These are phyloP conservation scores for Chironomus tentans DNA, from an alignment of 2,888 invertebrate species.

Conservation along the genomic window DNA sequence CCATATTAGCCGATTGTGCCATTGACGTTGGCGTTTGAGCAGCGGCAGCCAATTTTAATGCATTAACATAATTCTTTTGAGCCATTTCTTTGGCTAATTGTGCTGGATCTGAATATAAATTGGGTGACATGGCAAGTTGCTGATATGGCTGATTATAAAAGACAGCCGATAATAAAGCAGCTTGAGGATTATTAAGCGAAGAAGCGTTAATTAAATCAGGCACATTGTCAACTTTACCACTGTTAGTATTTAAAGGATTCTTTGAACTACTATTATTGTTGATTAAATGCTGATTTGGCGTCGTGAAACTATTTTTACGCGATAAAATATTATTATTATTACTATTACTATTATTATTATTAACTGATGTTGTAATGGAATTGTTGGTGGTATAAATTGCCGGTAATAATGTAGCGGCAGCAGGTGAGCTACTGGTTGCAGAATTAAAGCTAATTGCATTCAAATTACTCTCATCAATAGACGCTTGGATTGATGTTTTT, in stretches of 20 bases:
- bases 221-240: slow-evolving; percentile 19
- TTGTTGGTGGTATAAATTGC: slow-evolving; percentile 22
- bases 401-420: slow-evolving; percentile 13
- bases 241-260: slow-evolving; percentile 7
- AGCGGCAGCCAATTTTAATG: slow-evolving; percentile 53
- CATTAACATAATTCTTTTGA: slow-evolving; percentile 73
- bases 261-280: slow-evolving; percentile 19
- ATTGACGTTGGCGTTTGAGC: slow-evolving; percentile 29
- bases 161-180: slow-evolving; percentile 11
- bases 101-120: slow-evolving; percentile 48
- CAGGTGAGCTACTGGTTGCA: slow-evolving; percentile 27
- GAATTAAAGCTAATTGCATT: slow-evolving; percentile 27
- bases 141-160: slow-evolving; percentile 22
- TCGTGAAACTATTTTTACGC: slow-evolving; percentile 26
- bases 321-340: slow-evolving; percentile 27
- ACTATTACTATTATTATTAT: not conserved
- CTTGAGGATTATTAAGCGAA: slow-evolving; percentile 23
- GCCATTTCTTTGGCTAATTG: slow-evolving; percentile 71
- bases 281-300: slow-evolving; percentile 26
- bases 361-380: slow-evolving; percentile 12
- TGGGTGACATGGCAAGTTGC: slow-evolving; percentile 12
- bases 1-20: not conserved
- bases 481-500: slow-evolving; percentile 11
- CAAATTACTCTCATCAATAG: slow-evolving; percentile 23
- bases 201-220: slow-evolving; percentile 21